phyloP scores from a whole-genome alignment of 2,797 vertebrate species.

The Mus spretus region DNA sequence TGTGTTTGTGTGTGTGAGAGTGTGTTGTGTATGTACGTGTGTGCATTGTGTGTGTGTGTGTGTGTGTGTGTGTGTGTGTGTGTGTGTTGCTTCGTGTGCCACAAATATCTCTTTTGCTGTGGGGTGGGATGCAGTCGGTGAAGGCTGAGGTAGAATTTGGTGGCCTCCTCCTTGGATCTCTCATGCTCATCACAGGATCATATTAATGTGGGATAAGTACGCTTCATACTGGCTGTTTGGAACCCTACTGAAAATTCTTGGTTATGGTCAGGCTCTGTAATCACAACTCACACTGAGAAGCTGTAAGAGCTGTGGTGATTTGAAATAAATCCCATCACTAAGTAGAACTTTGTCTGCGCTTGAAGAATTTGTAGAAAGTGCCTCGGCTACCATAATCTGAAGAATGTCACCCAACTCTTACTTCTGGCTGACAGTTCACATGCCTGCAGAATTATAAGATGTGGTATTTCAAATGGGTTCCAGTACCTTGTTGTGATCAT shows the following conservation, averaged over 20 bases:
- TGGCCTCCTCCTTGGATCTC: background rate
- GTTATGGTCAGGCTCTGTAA: slow-evolving; percentile 29
- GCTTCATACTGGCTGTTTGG: background rate
- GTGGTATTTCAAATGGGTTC: slow-evolving; percentile 40
- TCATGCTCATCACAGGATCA: background rate
- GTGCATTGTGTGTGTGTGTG: background rate
- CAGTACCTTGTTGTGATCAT: slow-evolving; percentile 6
- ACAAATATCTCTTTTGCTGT: background rate
- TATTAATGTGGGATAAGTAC: background rate
- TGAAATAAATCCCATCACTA: slow-evolving; percentile 42
- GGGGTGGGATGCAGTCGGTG: background rate
- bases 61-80: background rate
- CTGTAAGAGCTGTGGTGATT: background rate
- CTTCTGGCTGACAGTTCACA: slow-evolving; percentile 54
- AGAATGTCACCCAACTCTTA: background rate
- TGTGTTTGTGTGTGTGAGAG: background rate
- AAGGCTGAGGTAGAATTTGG: slow-evolving; percentile 26
- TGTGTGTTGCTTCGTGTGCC: background rate
- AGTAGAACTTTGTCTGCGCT: background rate
- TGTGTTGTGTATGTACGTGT: background rate
- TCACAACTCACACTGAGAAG: slow-evolving; percentile 62
- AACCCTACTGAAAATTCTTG: background rate
- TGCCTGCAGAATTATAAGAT: slow-evolving; percentile 32
- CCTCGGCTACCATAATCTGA: slow-evolving; percentile 24
- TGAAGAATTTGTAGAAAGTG: slow-evolving; percentile 38